Evolutionary conservation across 1,140 invertebrate genomes (phyloP), one percentile per base, ranked within the genome.

Genomic region (Teleogryllus occipitalis): DNA sequence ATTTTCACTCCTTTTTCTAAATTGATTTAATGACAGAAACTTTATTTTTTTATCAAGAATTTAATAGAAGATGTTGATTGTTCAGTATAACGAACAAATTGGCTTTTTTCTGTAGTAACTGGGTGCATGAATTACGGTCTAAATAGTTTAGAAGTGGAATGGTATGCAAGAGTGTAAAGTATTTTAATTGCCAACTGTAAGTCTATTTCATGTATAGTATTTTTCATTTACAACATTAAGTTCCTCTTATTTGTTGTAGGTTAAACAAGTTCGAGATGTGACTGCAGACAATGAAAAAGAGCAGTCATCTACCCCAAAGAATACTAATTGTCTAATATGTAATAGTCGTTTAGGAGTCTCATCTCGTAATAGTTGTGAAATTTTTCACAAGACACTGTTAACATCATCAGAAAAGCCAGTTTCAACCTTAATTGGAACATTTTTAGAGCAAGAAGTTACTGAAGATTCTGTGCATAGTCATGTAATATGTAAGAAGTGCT

Each of bases 401-500:
- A 84, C 83, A 8, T 79, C 83, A 21, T 86, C 85, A n/a, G 86
- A 88, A 10, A 87, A 87, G 80, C 84, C 87, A 21, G 84, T 91
- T 22, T 83, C 85, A 18, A 82, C 85, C 79, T 84, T 86, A 10
- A 87, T 92, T 82, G 86, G 85, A 76, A 82, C 85, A 72, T 83
- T 90, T n/a, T 83, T 91, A 65, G 86, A 88, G 49, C 85, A 84
- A 76, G 84, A 88, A 79, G 82, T 91, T 8, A 87, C 83, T 49
- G 84, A 88, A 82, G 84, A 88, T 8, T 84, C 84, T 80, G 86
- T 87, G 5, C 89, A 90, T 83, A 89, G 88, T 27, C 83, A 85
- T 76, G 84, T 91, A 39, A 84, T 92, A 22, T 92, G 91, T 83
- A 91, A 90, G 84, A 91, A 91, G 82, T 92, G 91, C 83, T 91